phyloP scores from a whole-genome alignment of 2,797 vertebrate genomes.

The Gymnoscopelus braueri region DNA sequence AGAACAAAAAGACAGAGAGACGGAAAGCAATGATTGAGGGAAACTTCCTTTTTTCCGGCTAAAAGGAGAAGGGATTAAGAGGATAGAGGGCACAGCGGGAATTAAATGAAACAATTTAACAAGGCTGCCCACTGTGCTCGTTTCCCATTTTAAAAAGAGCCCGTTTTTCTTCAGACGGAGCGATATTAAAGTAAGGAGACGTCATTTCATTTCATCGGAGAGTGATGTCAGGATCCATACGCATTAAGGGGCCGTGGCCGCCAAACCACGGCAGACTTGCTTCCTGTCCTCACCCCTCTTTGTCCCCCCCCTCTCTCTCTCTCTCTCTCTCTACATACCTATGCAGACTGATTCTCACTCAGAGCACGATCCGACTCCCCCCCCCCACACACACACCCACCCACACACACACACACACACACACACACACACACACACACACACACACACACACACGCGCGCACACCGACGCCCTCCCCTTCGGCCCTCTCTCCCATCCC shows the following conservation, averaged over 20 bases:
- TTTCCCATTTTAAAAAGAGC: constrained; percentile 14
- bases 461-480: constrained; percentile 5
- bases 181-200: constrained; percentile 27
- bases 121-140: background rate
- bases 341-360: constrained; percentile 60
- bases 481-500: constrained; percentile 16
- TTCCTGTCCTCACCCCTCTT: constrained; percentile 52
- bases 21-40: constrained; percentile 14
- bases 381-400: background rate
- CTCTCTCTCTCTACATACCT: constrained; percentile 29
- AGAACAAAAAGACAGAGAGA: constrained; percentile 33
- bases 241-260: constrained; percentile 28
- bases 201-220: constrained; percentile 24
- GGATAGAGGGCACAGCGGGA: constrained; percentile 37
- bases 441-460: too few species aligned
- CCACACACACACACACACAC: too few species aligned
- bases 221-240: constrained; percentile 61
- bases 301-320: constrained; percentile 19
- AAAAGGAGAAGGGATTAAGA: constrained; percentile 41
- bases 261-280: constrained; percentile 54
- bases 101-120: constrained; percentile 49
- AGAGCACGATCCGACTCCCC: constrained; percentile 46
- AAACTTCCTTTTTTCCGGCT: constrained; percentile 26
- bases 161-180: constrained; percentile 3
- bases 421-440: too few species aligned